Evolutionary conservation across 1,140 invertebrate genomes (phyloP), one percentile per base, ranked within the genome.

Genomic region (Antheraea mylitta): DNA sequence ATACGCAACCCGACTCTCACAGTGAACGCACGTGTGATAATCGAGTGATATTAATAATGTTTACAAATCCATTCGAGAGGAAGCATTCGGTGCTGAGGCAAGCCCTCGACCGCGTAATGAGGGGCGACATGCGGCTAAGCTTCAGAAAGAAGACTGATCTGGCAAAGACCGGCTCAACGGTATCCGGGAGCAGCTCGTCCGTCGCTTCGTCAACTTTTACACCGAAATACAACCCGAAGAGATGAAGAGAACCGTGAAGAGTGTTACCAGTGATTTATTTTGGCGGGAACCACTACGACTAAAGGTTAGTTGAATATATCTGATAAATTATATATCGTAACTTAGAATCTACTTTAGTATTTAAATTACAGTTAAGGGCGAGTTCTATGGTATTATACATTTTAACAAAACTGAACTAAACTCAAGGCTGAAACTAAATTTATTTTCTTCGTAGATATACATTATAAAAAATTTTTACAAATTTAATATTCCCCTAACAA

Each of bases 21-120:
- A 68, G 70, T 61, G 78, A 75, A 70, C 72, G 74, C 58, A 85
- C 86, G 81, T 75, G 67, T 69, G 60, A 22, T 58, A 3, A 53
- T 60, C 19, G 61, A 71, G 30, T 70, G 64, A 22, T 69, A 69
- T 60, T 38, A 45, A 87, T 74, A 71, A 91, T 92, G 89, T 92
- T 80, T 68, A 90, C 89, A 71, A 92, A 92, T 73, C 89, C 89
- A 13, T 92, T 92, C 64, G 89, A 92, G 66, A 81, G 90, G 59
- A 92, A 92, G 67, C 90, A 92, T 66, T 92, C 90, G 0, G 82
- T 79, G n/a, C 63, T 92, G 70, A 82, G 86, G 73, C 88, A 92
- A 67, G 79, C 84, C 62, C 76, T 92, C 36, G 90, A 90, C 73
- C 82, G 81, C 60, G 72, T 92, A 60, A 86, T 92, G 58, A 73